Base-by-base conservation (phyloP, 2,797 vertebrate genomes). In the Tenualosa ilisha region DNA sequence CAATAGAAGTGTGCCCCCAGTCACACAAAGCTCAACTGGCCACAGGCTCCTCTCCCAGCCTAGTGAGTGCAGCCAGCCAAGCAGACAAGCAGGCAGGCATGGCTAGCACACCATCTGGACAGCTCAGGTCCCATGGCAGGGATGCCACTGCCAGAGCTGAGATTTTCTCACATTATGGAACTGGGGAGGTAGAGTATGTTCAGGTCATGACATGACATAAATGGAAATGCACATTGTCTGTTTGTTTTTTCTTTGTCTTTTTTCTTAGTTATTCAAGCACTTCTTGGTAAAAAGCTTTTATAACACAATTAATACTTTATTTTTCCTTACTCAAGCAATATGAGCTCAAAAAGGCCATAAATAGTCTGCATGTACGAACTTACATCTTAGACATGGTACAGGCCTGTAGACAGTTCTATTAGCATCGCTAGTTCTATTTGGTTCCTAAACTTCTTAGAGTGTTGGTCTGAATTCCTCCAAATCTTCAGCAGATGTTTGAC, bases 1-100 rank as follows among this genome's bases (percentile, higher is more conserved):
- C 93, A 95, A 95, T 94, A 91, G 94, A 95, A 95, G 94, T 91
- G 94, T 95, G 95, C 94, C 93, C 93, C 93, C 88, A 90, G 68
- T 90, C 89, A 85, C 91, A 93, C 95, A 95, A 93, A 93, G 93
- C 91, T 89, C 84, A 86, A 93, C 87, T 72, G 59, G 72, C 86
- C 83, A 81, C 65, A 46, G 56, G 37, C 79, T 86, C 89, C 82
- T 68, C 84, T 90, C 83, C 87, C 87, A 89, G 89, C 85, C 22
- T 90, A 90, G 89, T 26, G 11, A 89, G 89, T 85, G 20, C 91
- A 90, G 89, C 26, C 89, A 54, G 81, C 87, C 65, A 84, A 84
- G 54, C 54, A 56, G 88, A 89, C 86, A 89, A 87, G 7, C 24
- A 24, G 75, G 89, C 3, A 61, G 81, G 85, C 87, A 90, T 89